Conservation (phyloP, 1,140 invertebrate species). For the Vanessa tameamea region DNA sequence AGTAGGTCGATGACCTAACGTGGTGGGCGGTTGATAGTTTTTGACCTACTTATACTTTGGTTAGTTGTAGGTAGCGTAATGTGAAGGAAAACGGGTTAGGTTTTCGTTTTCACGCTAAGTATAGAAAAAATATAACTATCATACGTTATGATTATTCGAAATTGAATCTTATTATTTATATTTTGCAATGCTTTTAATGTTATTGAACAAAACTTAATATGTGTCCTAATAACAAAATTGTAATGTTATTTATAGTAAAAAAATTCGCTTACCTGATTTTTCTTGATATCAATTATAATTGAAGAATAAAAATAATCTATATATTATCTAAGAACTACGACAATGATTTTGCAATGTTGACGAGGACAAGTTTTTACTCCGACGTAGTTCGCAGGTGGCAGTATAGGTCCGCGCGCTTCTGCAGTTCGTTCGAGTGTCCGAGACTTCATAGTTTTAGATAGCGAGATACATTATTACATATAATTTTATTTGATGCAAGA, state of each 20-base stretch:
- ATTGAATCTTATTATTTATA: background rate
- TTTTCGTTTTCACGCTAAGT: background rate
- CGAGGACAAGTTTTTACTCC: background rate
- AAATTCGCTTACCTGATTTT: background rate
- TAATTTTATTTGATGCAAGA: constrained; percentile 13
- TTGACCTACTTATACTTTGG: constrained; percentile 53
- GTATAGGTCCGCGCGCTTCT: constrained; percentile 33
- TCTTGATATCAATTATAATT: background rate
- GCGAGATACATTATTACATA: too few species aligned
- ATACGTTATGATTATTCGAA: background rate
- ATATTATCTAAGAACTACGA: constrained; percentile 2
- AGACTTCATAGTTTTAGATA: background rate
- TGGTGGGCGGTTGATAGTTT: constrained; percentile 46
- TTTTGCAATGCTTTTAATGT: too few species aligned
- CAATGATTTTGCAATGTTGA: background rate
- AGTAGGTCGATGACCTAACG: constrained; percentile 48
- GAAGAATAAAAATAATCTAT: background rate
- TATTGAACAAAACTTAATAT: background rate
- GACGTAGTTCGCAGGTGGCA: background rate
- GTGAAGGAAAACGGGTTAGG: constrained; percentile 4
- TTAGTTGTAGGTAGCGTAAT: background rate
- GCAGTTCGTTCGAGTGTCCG: constrained; percentile 20
- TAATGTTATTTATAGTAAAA: background rate
- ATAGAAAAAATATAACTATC: background rate
- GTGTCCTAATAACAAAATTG: too few species aligned